A percentile compares a stretch with the other conserved stretches of the same genome.
Conservation (phyloP, 2,888 invertebrate species). For the Platypus cylindrus region DNA sequence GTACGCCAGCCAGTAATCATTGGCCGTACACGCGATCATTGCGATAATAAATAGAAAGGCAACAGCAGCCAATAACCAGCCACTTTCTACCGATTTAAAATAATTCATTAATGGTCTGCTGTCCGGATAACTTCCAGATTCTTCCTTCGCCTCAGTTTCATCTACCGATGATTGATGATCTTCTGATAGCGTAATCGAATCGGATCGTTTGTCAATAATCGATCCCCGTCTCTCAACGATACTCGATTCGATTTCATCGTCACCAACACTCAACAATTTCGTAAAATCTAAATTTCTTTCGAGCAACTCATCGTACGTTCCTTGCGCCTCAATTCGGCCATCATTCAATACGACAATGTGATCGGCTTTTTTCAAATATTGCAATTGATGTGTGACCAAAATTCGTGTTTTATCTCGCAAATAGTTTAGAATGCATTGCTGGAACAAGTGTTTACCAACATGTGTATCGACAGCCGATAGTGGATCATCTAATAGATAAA, state of each 20-base stretch:
- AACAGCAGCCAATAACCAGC: slow-evolving; percentile 18
- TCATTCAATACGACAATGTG: slow-evolving; percentile 41
- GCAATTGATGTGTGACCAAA: slow-evolving; percentile 60
- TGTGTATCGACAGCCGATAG: slow-evolving; percentile 68
- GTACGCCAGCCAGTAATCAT: slow-evolving; percentile 29
- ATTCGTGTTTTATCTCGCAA: slow-evolving; percentile 47
- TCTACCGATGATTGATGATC: too few species aligned
- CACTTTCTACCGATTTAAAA: slow-evolving; percentile 22
- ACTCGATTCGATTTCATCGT: slow-evolving; percentile 22
- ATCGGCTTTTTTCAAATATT: slow-evolving; percentile 45
- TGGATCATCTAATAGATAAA: slow-evolving; percentile 71
- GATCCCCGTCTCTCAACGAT: slow-evolving; percentile 11
- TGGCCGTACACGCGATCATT: slow-evolving; percentile 25
- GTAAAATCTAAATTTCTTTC: slow-evolving; percentile 18
- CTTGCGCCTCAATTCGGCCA: slow-evolving; percentile 20
- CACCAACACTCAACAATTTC: slow-evolving; percentile 17
- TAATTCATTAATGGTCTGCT: slow-evolving; percentile 25
- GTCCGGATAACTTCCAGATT: slow-evolving; percentile 11
- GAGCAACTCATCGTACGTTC: slow-evolving; percentile 18
- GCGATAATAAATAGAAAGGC: slow-evolving; percentile 21
- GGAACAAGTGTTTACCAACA: slow-evolving; percentile 64
- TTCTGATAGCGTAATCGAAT: too few species aligned
- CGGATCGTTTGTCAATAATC: too few species aligned
- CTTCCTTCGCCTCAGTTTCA: too few species aligned
- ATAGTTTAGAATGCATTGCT: slow-evolving; percentile 51